These are phyloP conservation scores for Magallana angulata DNA, from an alignment of 1,140 invertebrate species.

Conservation along the genomic window DNA sequence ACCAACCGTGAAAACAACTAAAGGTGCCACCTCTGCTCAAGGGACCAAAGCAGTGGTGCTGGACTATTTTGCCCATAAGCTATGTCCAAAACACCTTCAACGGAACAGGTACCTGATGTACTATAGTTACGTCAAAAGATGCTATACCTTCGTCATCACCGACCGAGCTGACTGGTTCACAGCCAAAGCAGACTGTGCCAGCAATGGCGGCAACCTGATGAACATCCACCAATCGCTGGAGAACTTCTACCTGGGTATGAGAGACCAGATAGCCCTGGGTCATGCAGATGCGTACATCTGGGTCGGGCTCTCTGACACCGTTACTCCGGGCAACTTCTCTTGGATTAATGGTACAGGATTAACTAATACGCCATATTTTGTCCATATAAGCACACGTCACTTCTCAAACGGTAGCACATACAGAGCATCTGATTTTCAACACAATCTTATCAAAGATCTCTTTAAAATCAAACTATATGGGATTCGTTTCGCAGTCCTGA, in stretches of 20 bases:
- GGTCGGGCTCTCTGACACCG: neutral
- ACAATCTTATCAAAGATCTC: no score
- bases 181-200: neutral
- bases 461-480: no score
- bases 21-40: neutral
- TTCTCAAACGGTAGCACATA: no score
- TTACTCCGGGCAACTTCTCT: neutral
- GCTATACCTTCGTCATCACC: neutral
- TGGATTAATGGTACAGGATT: neutral
- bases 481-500: no score
- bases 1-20: neutral
- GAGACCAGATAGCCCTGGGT: neutral
- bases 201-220: neutral
- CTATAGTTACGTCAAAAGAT: neutral
- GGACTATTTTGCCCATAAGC: neutral
- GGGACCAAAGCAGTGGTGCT: neutral
- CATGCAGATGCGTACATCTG: neutral
- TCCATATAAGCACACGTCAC: no score
- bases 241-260: slow-evolving; percentile 10
- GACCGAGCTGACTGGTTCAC: slow-evolving; percentile 16
- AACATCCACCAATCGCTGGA: slow-evolving; percentile 3
- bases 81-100: slow-evolving; percentile 21
- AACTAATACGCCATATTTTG: no score
- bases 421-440: no score
- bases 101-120: slow-evolving; percentile 22